Conservation (phyloP, 2,113 vertebrate genomes). For the Notothenia rossii region DNA sequence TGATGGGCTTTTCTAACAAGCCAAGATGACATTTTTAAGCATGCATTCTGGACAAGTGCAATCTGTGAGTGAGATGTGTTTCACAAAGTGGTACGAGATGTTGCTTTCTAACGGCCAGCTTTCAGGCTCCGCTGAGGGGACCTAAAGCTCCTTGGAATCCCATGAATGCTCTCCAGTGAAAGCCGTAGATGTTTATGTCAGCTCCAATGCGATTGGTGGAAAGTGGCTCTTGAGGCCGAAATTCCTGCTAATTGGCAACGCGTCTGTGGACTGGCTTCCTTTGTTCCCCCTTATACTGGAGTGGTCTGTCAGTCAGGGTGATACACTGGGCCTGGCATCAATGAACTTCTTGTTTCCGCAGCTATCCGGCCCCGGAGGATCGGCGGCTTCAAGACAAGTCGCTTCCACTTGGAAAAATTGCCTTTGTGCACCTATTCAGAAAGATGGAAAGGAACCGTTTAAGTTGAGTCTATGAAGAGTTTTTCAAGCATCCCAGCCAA, state of each 20-base stretch:
- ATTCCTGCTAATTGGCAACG: slow-evolving; percentile 83
- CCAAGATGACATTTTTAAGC: neutral
- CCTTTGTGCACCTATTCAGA: slow-evolving; percentile 55
- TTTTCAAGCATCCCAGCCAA: slow-evolving; percentile 27
- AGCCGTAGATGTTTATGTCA: slow-evolving; percentile 67
- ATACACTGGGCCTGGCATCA: slow-evolving; percentile 71
- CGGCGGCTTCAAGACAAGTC: slow-evolving; percentile 65
- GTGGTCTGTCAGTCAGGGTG: slow-evolving; percentile 72
- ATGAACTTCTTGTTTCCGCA: slow-evolving; percentile 78
- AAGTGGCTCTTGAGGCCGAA: slow-evolving; percentile 75
- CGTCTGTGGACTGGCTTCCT: slow-evolving; percentile 69
- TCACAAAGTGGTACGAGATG: slow-evolving; percentile 49
- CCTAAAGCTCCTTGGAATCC: slow-evolving; percentile 80
- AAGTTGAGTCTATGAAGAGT: slow-evolving; percentile 14
- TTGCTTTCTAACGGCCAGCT: slow-evolving; percentile 36
- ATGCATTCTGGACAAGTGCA: slow-evolving; percentile 10
- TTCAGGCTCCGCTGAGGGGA: slow-evolving; percentile 50
- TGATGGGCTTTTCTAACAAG: neutral
- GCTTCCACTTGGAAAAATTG: slow-evolving; percentile 70
- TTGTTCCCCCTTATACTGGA: slow-evolving; percentile 73
- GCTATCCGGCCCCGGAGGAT: slow-evolving; percentile 55
- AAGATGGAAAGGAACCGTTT: slow-evolving; percentile 7
- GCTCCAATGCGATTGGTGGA: slow-evolving; percentile 73
- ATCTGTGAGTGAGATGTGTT: slow-evolving; percentile 27
- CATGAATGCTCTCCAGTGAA: slow-evolving; percentile 76